Evolutionary conservation across 2,888 invertebrate species (phyloP), one percentile per base, ranked within the genome.

Genomic region (Drosophila demipolita): DNA sequence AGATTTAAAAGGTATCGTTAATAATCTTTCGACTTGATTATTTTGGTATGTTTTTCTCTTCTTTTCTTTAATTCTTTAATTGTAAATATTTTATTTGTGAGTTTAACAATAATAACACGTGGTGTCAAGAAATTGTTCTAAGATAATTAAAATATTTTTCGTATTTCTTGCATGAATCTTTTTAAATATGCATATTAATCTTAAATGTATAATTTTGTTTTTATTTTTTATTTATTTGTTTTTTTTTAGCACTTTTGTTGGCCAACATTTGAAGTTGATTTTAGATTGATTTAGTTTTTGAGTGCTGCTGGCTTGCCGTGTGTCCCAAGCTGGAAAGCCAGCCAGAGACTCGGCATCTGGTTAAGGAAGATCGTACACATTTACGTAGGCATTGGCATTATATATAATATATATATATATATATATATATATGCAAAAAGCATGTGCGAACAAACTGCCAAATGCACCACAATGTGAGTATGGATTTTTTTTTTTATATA

Each of bases 101-200:
- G 53, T 73, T 82, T 76, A 82, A 87, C 87, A 83, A 86, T 80
- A 84, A 83, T 88, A 87, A 85, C 79, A 85, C 71, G 82, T 83
- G 80, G 80, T 89, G 75, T 83, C 48, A 78, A 65, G 79, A 87
- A 83, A 87, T 83, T 87, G 75, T 71, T 71, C 83, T 83, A 83
- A 73, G 57, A 70, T 82, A 64, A 82, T 82, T 80, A 81, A 83
- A 81, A 84, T 84, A 82, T 45, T 83, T 75, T 57, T 73, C 66
- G 67, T 38, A 52, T 48, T 36, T 50, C 48, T 49, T 54, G 20
- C 35, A 4, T 64, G 29, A 33, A 12, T 29, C 11, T 62, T 36
- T 40, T 36, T 40, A 29, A 57, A 32, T 52, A 42, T 53, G 60
- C 40, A 65, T 64, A 40, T 58, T 23, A 17, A 49, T 17, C 17